Evolutionary conservation across 1,140 invertebrate species (phyloP).

Genomic region (Daktulosphaira vitifoliae): DNA sequence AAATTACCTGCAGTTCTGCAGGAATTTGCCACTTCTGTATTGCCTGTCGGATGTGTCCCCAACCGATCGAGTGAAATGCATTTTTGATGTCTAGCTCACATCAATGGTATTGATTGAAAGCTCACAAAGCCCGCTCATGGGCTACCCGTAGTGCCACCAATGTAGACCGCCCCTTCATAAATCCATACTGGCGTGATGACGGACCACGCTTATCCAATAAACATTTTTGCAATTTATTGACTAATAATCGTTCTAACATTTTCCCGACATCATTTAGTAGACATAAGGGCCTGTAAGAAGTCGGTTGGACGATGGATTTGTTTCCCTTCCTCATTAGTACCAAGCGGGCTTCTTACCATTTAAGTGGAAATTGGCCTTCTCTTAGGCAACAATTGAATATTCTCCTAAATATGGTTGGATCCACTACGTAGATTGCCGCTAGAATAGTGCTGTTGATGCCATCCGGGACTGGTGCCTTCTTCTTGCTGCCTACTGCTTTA

Average conservation of each 20-base stretch:
- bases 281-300: constrained; percentile 11
- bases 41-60: neutral
- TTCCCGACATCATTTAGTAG: neutral
- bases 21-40: neutral
- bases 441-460: neutral
- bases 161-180: neutral
- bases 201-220: neutral
- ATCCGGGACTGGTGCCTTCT: neutral
- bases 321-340: neutral
- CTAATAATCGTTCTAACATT: neutral
- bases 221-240: neutral
- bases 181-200: neutral
- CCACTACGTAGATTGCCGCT: neutral
- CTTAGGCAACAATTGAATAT: neutral
- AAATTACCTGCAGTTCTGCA: neutral
- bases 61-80: neutral
- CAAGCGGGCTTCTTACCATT: neutral
- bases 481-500: neutral
- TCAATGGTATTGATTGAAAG: neutral
- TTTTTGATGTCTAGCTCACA: neutral
- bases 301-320: neutral
- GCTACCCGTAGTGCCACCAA: neutral
- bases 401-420: neutral
- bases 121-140: neutral
- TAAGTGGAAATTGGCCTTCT: neutral